These are phyloP conservation scores for Lithobius niger DNA, from an alignment of 1,140 invertebrate species.

Conservation along the genomic window DNA sequence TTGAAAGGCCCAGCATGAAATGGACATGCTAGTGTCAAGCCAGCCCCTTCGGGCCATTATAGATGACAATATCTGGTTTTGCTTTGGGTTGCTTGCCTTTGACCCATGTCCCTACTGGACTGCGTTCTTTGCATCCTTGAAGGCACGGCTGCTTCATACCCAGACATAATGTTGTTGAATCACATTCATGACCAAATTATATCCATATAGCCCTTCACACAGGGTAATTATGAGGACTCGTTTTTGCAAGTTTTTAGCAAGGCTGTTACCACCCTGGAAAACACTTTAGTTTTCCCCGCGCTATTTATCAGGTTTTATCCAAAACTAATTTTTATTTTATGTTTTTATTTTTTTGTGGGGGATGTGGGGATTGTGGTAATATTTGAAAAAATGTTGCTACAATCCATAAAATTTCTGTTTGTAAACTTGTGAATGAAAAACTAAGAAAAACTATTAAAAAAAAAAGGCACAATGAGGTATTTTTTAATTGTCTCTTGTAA, in stretches of 20 bases:
- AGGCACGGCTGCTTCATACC: no score
- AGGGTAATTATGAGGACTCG: no score
- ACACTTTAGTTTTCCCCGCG: no score
- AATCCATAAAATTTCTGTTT: neutral
- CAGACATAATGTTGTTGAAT: no score
- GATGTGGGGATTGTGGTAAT: no score
- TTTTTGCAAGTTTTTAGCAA: no score
- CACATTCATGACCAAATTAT: no score
- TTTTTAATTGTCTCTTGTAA: neutral
- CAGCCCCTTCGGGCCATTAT: neutral
- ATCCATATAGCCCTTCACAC: no score
- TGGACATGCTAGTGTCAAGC: neutral
- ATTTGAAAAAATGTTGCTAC: neutral
- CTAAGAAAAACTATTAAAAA: neutral
- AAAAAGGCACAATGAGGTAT: neutral
- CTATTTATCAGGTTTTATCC: no score
- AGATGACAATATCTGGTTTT: neutral
- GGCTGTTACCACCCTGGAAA: no score
- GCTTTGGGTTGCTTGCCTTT: neutral
- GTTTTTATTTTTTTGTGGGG: no score
- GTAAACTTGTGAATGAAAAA: neutral
- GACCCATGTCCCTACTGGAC: neutral
- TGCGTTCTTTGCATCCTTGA: neutral
- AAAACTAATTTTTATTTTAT: no score
- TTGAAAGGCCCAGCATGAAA: neutral